Evolutionary conservation across 2,888 invertebrate genomes (phyloP).

Genomic region (Xestia rhomboidea): DNA sequence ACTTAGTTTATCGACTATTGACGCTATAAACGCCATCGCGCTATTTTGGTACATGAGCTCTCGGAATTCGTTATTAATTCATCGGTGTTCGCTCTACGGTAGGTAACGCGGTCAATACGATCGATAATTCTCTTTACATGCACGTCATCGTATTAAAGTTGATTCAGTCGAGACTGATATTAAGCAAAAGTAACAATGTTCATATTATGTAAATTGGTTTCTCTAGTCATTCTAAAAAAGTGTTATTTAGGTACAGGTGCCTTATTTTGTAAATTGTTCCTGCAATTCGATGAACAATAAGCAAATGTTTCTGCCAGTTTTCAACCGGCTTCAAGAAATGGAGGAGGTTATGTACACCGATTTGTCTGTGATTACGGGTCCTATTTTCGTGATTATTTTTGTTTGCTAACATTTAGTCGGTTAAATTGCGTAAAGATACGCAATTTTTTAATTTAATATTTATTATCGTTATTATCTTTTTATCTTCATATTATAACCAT

Average conservation of each 20-base stretch:
- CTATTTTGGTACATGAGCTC: slow-evolving; percentile 34
- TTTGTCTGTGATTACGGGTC: no score
- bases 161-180: neutral
- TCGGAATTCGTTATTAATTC: slow-evolving; percentile 39
- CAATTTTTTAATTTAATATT: no score
- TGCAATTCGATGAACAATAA: neutral
- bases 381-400: neutral
- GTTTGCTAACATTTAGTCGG: no score
- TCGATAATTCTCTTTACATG: slow-evolving; percentile 24
- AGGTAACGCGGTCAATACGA: slow-evolving; percentile 31
- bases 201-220: neutral
- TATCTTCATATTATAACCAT: no score
- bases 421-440: no score
- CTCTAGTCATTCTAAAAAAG: neutral
- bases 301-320: neutral
- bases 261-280: neutral
- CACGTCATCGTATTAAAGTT: neutral
- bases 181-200: neutral
- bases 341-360: no score
- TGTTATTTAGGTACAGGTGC: neutral
- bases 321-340: no score
- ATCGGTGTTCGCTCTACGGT: slow-evolving; percentile 9
- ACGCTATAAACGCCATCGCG: neutral
- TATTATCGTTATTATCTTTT: no score
- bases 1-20: slow-evolving; percentile 12